Base-by-base conservation (phyloP, 1,140 invertebrate genomes). In the Littorina saxatilis region DNA sequence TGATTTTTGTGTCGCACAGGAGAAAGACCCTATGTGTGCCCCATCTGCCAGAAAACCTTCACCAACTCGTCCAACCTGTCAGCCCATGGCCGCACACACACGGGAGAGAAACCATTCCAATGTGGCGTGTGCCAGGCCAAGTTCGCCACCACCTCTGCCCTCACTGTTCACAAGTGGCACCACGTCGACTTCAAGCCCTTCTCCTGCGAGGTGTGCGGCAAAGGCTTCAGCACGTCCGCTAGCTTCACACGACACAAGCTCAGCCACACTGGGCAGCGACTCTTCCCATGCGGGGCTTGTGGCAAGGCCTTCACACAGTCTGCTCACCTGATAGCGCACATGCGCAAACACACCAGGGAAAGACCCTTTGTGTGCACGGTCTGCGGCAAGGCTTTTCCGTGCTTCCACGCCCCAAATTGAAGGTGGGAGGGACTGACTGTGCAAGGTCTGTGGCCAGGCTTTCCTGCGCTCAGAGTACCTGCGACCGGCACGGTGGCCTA, bases 271-370 rank as follows among this genome's bases (percentile, higher is more conserved):
- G 81, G 81, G 9, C 29, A 55, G 50, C 78, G 73, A 37, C 61
- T 39, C 1, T 70, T 72, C 43, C 47, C 35, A 13, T 82, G 81
- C 61, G 47, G 55, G 15, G 27, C 73, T 29, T 82, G 81, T 37
- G 63, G 68, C 5, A 79, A 82, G 73, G 76, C 77, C 2, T 82
- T 82, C 66, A 55, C 98, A 43, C 94, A 98, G 73, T 97, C 96
- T 39, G 98, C 99, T 93, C 98, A 99, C 93, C 93, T 99, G 88
- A 99, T 98, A 40, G 95, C 98, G 82, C 98, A 99, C 91, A 98
- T 98, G 92, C 94, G 98, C 63, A 98, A 98, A 91, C 97, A 99
- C 92, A 98, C 97, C 0, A 97, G 98, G 50, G 97, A 97, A 7
- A n/a, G 58, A 15, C 81, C 81, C 4, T 82, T 82, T 29, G 32